Conservation (phyloP, 2,888 invertebrate species). For the Mantis religiosa region DNA sequence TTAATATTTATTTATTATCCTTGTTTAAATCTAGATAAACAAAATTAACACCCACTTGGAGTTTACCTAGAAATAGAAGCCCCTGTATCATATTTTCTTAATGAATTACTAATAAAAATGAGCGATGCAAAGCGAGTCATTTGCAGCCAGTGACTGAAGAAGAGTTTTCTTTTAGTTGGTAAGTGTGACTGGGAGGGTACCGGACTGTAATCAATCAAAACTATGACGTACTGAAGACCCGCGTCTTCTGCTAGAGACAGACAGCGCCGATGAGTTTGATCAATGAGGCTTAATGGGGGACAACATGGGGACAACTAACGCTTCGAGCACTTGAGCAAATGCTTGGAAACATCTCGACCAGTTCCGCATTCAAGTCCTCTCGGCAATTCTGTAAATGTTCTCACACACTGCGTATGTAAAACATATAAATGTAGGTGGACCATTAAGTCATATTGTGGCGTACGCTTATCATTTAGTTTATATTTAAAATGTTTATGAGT, state of each 20-base stretch:
- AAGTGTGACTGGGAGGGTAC: not conserved
- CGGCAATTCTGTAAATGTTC: no score
- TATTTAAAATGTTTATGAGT: no score
- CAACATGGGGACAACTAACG: not conserved
- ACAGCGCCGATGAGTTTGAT: conserved; percentile 23
- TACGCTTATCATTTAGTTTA: no score
- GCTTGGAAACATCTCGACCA: not conserved
- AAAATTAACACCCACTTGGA: no score
- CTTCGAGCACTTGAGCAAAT: not conserved
- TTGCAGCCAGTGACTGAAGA: not conserved
- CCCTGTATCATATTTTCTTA: no score
- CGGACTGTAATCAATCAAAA: conserved; percentile 23
- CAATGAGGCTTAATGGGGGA: conserved; percentile 27
- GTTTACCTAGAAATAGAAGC: no score
- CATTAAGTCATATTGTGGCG: no score
- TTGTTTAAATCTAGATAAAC: no score
- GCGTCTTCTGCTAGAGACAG: conserved; percentile 6
- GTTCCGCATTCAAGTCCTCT: not conserved
- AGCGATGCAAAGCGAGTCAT: not conserved
- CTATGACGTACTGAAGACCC: conserved; percentile 9
- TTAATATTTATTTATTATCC: no score
- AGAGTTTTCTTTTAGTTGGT: conserved; percentile 4
- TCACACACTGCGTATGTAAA: no score
- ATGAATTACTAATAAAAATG: not conserved
- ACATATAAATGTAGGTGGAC: no score